A percentile compares a stretch with the other conserved stretches of the same genome.
These are phyloP conservation scores for Nothobranchius furzeri DNA, from an alignment of 2,113 vertebrate genomes.

Conservation along the genomic window DNA sequence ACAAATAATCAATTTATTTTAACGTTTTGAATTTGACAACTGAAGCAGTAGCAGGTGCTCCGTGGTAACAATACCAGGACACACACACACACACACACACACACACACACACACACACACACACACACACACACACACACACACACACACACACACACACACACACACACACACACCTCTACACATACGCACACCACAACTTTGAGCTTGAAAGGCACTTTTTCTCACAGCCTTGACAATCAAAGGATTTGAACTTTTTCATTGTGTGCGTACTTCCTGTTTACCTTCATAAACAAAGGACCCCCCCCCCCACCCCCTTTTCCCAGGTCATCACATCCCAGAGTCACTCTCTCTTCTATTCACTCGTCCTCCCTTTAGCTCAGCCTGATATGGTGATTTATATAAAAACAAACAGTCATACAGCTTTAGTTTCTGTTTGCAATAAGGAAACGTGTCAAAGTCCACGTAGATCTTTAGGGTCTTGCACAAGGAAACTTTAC, in stretches of 20 bases:
- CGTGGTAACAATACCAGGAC: conserved; percentile 2
- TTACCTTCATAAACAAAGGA: conserved; percentile 48
- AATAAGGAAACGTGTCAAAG: background rate
- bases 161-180: conserved; percentile 24
- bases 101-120: conserved; percentile 13
- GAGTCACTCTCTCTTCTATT: conserved; percentile 38
- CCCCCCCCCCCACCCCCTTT: background rate
- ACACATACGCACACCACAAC: background rate
- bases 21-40: background rate
- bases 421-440: background rate
- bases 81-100: background rate
- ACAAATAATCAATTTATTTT: background rate
- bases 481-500: background rate
- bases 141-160: conserved; percentile 13
- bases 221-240: conserved; percentile 62
- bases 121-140: conserved; percentile 3
- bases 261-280: conserved; percentile 64
- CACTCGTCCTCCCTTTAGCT: background rate
- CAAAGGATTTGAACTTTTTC: conserved; percentile 37
- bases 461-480: background rate
- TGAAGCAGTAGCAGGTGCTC: conserved; percentile 39
- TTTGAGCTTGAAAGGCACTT: conserved; percentile 21
- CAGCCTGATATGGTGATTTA: background rate
- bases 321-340: conserved; percentile 24
- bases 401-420: background rate